A percentile compares a stretch with the other conserved stretches of the same genome.
Evolutionary conservation across 2,888 invertebrate genomes (phyloP).

Genomic region (Noctua pronuba): DNA sequence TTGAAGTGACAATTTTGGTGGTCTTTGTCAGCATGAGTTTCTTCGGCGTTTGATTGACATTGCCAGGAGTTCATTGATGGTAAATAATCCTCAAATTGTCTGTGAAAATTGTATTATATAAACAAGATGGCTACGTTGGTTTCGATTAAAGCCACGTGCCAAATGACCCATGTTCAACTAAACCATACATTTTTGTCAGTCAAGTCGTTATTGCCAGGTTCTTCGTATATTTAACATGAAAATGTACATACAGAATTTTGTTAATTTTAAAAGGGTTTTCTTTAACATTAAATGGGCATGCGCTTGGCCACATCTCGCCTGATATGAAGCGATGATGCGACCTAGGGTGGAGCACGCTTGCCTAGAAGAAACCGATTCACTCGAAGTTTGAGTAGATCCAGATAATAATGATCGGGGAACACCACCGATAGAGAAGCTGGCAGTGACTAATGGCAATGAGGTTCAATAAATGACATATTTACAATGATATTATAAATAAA

Average conservation of each 20-base stretch:
- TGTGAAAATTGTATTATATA: background rate
- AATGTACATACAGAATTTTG: background rate
- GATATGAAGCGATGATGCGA: background rate
- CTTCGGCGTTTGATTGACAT: background rate
- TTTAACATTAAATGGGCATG: background rate
- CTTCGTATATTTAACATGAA: background rate
- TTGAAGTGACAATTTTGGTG: conserved; percentile 1
- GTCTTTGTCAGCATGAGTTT: background rate
- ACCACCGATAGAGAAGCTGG: background rate
- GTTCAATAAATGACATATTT: background rate
- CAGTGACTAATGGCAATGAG: too few relatives aligned
- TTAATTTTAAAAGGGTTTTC: too few relatives aligned
- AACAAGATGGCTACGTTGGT: background rate
- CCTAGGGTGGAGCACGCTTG: background rate
- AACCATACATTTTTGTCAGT: background rate
- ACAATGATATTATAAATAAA: too few relatives aligned
- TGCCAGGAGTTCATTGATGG: background rate
- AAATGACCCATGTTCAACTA: background rate
- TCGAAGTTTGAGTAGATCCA: background rate
- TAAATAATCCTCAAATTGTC: too few relatives aligned
- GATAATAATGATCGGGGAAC: background rate
- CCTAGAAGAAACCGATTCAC: background rate
- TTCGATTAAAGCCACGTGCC: background rate
- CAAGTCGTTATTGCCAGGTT: background rate
- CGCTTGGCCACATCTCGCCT: background rate